Evolutionary conservation across 2,888 invertebrate genomes (phyloP).

Genomic region (Chouioia cunea): DNA sequence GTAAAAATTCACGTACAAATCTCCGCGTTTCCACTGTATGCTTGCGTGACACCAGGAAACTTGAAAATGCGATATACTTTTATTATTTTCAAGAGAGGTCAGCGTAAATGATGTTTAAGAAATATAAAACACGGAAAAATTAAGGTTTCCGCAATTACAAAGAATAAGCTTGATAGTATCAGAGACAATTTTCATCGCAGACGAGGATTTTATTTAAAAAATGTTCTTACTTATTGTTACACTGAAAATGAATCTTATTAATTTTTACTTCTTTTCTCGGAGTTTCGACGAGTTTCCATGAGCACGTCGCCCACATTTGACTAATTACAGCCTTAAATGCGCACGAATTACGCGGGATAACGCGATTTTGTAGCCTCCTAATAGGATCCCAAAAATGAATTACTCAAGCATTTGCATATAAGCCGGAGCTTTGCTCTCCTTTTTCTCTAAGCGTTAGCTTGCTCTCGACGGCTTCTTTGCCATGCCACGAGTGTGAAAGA

Average conservation of each 20-base stretch:
- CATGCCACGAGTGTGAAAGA: constrained; percentile 2
- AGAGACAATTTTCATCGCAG: too few relatives aligned
- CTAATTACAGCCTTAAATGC: constrained; percentile 38
- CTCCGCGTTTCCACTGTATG: constrained; percentile 18
- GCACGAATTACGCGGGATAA: constrained; percentile 40
- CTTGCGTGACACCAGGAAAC: constrained; percentile 18
- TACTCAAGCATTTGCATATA: constrained; percentile 63
- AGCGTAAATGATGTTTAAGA: too few relatives aligned
- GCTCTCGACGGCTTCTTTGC: constrained; percentile 18
- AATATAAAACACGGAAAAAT: too few relatives aligned
- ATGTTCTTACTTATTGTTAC: not conserved
- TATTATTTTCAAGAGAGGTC: too few relatives aligned
- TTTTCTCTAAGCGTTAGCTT: constrained; percentile 44
- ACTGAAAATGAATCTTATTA: constrained; percentile 12
- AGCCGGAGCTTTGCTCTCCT: constrained; percentile 52
- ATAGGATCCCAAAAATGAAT: constrained; percentile 65
- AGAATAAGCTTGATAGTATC: too few relatives aligned
- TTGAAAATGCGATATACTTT: not conserved
- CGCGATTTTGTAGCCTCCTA: constrained; percentile 50
- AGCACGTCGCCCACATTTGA: constrained; percentile 35
- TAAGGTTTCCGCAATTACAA: too few relatives aligned
- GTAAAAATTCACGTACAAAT: too few relatives aligned
- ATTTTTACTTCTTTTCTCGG: constrained; percentile 13
- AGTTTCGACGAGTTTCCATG: constrained; percentile 1
- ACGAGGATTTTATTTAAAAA: too few relatives aligned